Percentiles rank a stretch among this genome's conserved stretches.
These are phyloP conservation scores for Temnopleurus reevesii DNA, from an alignment of 53 echinoderm and acorn worm genomes.

Conservation along the genomic window DNA sequence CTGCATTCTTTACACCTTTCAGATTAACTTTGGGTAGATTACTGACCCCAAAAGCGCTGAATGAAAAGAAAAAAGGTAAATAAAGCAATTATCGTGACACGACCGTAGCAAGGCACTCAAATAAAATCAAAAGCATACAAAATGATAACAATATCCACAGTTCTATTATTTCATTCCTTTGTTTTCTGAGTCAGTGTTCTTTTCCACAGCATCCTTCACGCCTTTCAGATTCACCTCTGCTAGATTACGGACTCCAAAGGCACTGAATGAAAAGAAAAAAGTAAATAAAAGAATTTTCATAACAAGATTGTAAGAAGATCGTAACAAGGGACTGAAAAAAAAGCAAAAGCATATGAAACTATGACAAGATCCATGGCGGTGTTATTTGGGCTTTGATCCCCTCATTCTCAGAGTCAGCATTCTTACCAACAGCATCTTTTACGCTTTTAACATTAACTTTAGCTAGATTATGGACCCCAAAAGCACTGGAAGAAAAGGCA, in stretches of 20 bases:
- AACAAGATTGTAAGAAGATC: too few species aligned
- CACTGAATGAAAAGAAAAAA: slow-evolving; percentile 39
- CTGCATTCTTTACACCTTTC: slow-evolving; percentile 65
- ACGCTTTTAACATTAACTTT: slow-evolving; percentile 74
- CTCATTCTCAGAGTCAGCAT: slow-evolving; percentile 73
- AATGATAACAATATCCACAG: too few species aligned
- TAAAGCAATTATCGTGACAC: too few species aligned
- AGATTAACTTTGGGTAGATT: slow-evolving; percentile 70
- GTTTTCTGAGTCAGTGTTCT: slow-evolving; percentile 76
- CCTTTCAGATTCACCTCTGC: slow-evolving; percentile 72
- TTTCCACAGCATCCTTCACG: slow-evolving; percentile 68
- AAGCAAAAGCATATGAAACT: too few species aligned
- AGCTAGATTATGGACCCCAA: slow-evolving; percentile 73
- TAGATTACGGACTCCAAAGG: slow-evolving; percentile 77
- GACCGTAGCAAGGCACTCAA: too few species aligned
- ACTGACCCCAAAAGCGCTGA: slow-evolving; percentile 72
- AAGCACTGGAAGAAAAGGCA: slow-evolving; percentile 57
- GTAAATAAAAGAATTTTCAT: too few species aligned
- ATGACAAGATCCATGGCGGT: too few species aligned
- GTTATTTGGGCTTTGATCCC: too few species aligned
- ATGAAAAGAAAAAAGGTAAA: too few species aligned
- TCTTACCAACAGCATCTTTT: slow-evolving; percentile 68
- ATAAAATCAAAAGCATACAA: too few species aligned
- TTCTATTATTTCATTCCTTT: too few species aligned
- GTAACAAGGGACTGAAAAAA: too few species aligned